Evolutionary conservation across 2,113 vertebrate genomes (phyloP).

Genomic region (Periophthalmodon schlosseri): DNA sequence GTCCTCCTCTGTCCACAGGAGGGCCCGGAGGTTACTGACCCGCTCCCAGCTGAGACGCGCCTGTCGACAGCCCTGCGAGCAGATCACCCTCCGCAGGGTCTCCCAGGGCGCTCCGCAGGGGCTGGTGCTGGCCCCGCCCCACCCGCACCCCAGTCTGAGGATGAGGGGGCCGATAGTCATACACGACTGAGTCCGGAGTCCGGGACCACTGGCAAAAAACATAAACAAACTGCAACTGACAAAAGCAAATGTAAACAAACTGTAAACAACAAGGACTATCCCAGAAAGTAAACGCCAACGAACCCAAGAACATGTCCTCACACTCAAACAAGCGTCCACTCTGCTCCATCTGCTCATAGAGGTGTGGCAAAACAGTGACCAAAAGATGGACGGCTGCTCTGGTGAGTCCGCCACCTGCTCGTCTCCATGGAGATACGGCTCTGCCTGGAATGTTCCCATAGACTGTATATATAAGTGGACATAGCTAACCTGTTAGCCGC

Average conservation of each 20-base stretch:
- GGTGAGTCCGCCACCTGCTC: too few relatives aligned
- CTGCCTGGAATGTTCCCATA: too few relatives aligned
- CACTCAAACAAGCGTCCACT: neutral
- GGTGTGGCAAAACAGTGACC: too few relatives aligned
- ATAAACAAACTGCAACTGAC: slow-evolving; percentile 9
- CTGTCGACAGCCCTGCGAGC: slow-evolving; percentile 82
- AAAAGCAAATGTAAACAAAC: slow-evolving; percentile 15
- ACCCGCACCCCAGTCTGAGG: slow-evolving; percentile 81
- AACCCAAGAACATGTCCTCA: neutral
- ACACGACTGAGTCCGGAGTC: slow-evolving; percentile 73
- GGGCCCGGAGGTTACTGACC: slow-evolving; percentile 78
- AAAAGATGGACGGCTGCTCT: too few relatives aligned
- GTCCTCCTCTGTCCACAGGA: slow-evolving; percentile 59
- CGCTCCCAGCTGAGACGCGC: slow-evolving; percentile 81
- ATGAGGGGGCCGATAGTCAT: slow-evolving; percentile 83
- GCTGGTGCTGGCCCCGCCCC: slow-evolving; percentile 72
- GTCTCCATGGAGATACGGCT: too few relatives aligned
- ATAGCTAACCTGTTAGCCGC: too few relatives aligned
- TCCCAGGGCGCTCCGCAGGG: slow-evolving; percentile 73
- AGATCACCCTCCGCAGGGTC: slow-evolving; percentile 77
- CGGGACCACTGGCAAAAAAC: neutral
- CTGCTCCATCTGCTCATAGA: neutral
- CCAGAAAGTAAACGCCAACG: neutral
- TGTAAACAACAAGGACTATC: neutral
- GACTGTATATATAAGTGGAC: too few relatives aligned